Evolutionary conservation across 1,140 invertebrate genomes (phyloP).

Genomic region (Stegodyphus mimosarum): DNA sequence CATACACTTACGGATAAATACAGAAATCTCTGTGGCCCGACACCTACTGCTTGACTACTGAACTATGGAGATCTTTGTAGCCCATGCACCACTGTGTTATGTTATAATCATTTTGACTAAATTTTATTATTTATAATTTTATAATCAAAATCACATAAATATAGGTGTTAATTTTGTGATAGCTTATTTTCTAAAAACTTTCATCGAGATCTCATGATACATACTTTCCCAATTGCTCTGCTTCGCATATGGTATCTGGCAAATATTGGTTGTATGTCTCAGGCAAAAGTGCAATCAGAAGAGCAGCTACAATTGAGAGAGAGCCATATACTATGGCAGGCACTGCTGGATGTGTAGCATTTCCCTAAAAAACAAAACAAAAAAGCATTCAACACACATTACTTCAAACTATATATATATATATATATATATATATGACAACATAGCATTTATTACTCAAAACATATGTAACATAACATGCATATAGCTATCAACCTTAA

Average conservation of each 20-base stretch:
- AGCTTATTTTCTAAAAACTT: background rate
- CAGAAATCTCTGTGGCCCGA: background rate
- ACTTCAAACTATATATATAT: too few species aligned
- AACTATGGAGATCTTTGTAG: background rate
- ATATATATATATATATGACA: too few species aligned
- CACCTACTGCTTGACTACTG: background rate
- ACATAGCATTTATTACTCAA: too few species aligned
- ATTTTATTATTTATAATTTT: background rate
- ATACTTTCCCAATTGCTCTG: constrained; percentile 69
- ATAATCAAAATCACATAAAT: background rate
- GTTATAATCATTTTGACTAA: background rate
- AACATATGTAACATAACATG: too few species aligned
- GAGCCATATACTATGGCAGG: constrained; percentile 88
- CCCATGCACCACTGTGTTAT: background rate
- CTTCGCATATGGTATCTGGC: constrained; percentile 82
- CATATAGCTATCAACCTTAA: too few species aligned
- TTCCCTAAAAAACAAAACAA: constrained; percentile 24
- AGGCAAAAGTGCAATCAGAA: constrained; percentile 83
- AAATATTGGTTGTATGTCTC: constrained; percentile 86
- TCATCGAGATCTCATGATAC: background rate
- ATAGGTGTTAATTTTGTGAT: background rate
- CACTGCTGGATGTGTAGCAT: constrained; percentile 66
- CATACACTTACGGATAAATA: too few species aligned
- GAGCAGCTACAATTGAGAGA: constrained; percentile 82
- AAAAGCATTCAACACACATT: too few species aligned